Evolutionary conservation across 2,888 invertebrate genomes (phyloP).

Genomic region (Aphodius sticticus): DNA sequence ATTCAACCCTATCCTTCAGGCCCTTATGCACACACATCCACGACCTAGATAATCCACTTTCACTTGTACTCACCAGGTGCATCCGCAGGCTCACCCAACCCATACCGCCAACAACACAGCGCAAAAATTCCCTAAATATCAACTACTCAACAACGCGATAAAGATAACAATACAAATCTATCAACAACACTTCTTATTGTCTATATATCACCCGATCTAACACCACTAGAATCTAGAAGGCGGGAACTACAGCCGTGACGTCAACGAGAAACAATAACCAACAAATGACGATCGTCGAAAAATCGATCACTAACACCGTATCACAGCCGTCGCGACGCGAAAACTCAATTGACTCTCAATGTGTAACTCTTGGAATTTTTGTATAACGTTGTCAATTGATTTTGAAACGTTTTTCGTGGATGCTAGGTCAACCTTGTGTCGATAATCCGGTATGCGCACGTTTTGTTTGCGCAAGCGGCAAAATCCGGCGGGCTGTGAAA

Average conservation of each 20-base stretch:
- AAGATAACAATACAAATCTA: background rate
- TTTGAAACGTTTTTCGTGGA: constrained; percentile 26
- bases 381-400: background rate
- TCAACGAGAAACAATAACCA: background rate
- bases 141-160: background rate
- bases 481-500: constrained; percentile 31
- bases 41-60: background rate
- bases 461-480: constrained; percentile 28
- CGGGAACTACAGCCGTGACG: constrained; percentile 20
- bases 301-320: background rate
- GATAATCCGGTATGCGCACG: constrained; percentile 51
- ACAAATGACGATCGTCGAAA: background rate
- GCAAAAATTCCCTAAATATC: background rate
- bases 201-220: background rate
- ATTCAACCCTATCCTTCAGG: background rate
- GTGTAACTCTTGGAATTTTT: background rate
- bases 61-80: constrained; percentile 63
- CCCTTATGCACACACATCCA: background rate
- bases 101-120: constrained; percentile 53
- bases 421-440: constrained; percentile 53
- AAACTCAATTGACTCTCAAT: background rate
- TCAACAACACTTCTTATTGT: background rate
- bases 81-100: constrained; percentile 67
- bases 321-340: background rate
- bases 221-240: background rate